These are phyloP conservation scores for Trididemnum miniatum DNA, from an alignment of 23 tunicate genomes.

Conservation along the genomic window DNA sequence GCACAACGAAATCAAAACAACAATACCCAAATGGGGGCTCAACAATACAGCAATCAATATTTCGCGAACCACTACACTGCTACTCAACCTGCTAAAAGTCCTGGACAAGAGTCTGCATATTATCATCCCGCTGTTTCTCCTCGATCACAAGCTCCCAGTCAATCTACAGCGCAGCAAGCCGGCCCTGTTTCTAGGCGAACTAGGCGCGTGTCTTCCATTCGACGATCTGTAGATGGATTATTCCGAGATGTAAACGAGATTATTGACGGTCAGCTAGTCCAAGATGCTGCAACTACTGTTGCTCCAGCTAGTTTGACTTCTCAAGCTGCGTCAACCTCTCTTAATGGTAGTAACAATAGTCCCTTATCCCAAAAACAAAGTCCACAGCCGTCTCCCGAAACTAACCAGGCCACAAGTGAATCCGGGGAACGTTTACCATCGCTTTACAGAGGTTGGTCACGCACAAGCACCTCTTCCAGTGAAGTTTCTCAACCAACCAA, in stretches of 20 bases:
- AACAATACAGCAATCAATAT: conserved; percentile 21
- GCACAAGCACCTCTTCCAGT: neutral
- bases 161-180: neutral
- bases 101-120: conserved; percentile 36
- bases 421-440: neutral
- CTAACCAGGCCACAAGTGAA: neutral
- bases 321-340: neutral
- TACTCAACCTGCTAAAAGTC: conserved; percentile 28
- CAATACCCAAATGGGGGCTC: conserved; percentile 36
- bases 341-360: neutral
- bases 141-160: conserved; percentile 33
- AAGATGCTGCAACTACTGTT: neutral
- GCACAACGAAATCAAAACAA: conserved; percentile 89
- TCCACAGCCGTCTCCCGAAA: conserved; percentile 3
- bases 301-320: conserved; percentile 1
- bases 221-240: conserved; percentile 56
- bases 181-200: conserved; percentile 15
- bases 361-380: conserved; percentile 28
- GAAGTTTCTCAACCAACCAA: conserved; percentile 20
- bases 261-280: conserved; percentile 46
- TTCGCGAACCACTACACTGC: neutral
- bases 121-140: conserved; percentile 57
- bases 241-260: conserved; percentile 67
- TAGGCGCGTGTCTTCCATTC: conserved; percentile 7
- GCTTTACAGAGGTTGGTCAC: conserved; percentile 1